A percentile compares a stretch with the other conserved stretches of the same genome.
Evolutionary conservation across 2,797 vertebrate genomes (phyloP).

Genomic region (Phaenicophaeus curvirostris): DNA sequence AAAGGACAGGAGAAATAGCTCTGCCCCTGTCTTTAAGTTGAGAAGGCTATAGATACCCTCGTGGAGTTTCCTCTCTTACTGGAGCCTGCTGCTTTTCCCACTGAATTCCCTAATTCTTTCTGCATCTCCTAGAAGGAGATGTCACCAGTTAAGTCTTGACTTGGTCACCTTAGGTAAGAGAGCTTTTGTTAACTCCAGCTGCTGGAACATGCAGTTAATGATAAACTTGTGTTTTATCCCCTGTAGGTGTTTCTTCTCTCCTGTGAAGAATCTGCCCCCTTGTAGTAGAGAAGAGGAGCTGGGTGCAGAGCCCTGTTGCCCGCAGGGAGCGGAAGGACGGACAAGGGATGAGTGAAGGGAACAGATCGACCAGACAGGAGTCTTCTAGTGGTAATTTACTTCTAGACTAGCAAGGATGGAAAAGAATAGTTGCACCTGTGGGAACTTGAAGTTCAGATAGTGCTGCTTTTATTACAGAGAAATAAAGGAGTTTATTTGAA

Average conservation of each 20-base stretch:
- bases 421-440: not conserved
- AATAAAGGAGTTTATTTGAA: slow-evolving; percentile 73
- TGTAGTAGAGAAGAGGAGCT: not conserved
- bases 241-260: slow-evolving; percentile 64
- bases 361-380: not conserved
- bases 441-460: not conserved
- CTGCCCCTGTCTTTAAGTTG: fast-evolving
- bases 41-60: not conserved
- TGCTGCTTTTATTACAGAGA: slow-evolving; percentile 16
- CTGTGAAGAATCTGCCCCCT: slow-evolving; percentile 21
- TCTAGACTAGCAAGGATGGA: not conserved
- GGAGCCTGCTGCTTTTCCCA: not conserved
- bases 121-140: not conserved
- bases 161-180: not conserved
- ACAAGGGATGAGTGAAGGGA: not conserved
- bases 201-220: fast-evolving
- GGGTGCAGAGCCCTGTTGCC: not conserved
- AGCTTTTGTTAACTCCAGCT: not conserved
- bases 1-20: not conserved
- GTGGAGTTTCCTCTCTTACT: fast-evolving
- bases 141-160: too few relatives aligned
- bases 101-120: not conserved
- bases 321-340: not conserved
- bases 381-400: slow-evolving; percentile 13
- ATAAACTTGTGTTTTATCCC: not conserved